Percentiles rank a stretch among this genome's conserved stretches.
Conservation (phyloP, 2,888 invertebrate genomes). For the Torymus aiolomorphi region DNA sequence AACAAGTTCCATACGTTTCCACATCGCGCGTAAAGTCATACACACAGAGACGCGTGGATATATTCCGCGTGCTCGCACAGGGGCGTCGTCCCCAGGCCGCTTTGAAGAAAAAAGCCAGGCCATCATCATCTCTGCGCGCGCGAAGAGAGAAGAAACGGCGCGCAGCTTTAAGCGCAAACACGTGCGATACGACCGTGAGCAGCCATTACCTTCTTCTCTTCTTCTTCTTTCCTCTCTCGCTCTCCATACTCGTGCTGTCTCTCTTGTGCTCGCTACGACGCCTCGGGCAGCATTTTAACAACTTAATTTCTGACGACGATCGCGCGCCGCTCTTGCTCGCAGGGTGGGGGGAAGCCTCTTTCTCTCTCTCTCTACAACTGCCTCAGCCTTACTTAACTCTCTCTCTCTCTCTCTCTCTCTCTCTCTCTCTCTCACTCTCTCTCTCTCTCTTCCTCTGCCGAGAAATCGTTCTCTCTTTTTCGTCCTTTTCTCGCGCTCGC, state of each 20-base stretch:
- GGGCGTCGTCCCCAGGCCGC: too few relatives aligned
- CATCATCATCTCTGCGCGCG: too few relatives aligned
- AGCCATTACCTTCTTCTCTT: constrained; percentile 49
- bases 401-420: neutral
- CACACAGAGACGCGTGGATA: too few relatives aligned
- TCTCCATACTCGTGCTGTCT: constrained; percentile 1
- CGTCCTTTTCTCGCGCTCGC: too few relatives aligned
- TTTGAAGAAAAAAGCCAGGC: too few relatives aligned
- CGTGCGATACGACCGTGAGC: constrained; percentile 53
- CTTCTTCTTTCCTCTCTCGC: neutral
- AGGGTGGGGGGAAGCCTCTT: neutral
- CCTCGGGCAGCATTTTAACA: constrained; percentile 70
- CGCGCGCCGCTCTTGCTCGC: constrained; percentile 50
- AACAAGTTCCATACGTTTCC: too few relatives aligned
- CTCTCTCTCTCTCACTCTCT: neutral
- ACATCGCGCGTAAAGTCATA: too few relatives aligned
- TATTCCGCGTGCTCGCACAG: too few relatives aligned
- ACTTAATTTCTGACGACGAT: constrained; percentile 70
- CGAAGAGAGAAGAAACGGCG: neutral
- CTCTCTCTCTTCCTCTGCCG: neutral
- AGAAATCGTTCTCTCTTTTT: neutral
- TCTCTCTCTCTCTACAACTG: neutral
- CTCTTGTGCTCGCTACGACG: constrained; percentile 56
- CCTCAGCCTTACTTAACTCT: too few relatives aligned
- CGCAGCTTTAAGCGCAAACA: constrained; percentile 52